phyloP scores from a whole-genome alignment of 2,797 vertebrate species.

The Myotis pilosus region DNA sequence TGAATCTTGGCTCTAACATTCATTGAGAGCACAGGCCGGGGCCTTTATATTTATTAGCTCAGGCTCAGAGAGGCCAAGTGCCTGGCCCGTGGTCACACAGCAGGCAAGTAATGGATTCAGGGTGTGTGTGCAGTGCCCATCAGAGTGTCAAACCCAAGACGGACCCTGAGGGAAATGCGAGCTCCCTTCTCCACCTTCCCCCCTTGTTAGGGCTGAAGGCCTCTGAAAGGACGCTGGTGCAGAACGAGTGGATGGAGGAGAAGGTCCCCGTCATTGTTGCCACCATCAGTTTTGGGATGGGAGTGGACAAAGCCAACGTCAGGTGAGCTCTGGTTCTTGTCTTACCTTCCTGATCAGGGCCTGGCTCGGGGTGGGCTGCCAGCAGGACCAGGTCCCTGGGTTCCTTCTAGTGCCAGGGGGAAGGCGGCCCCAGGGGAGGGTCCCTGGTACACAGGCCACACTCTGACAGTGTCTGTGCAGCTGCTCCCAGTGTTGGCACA shows the following conservation, averaged over 20 bases:
- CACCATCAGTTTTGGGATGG: constrained; percentile 99
- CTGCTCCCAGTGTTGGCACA: neutral
- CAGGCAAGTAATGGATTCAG: neutral
- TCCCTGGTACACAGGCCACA: neutral
- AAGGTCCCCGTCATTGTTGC: constrained; percentile 95
- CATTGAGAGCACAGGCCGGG: neutral
- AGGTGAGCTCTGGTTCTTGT: constrained; percentile 84
- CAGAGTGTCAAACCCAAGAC: neutral
- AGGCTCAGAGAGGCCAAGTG: neutral
- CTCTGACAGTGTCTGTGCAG: neutral
- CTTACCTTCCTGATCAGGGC: neutral
- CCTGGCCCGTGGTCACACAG: neutral
- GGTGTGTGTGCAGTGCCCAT: neutral
- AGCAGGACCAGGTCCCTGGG: neutral
- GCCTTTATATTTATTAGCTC: neutral
- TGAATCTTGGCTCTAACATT: neutral
- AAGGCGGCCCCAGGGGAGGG: neutral
- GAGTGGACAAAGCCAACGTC: constrained; percentile 97
- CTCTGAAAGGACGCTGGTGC: constrained; percentile 89
- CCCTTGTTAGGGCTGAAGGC: constrained; percentile 89
- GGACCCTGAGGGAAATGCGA: neutral
- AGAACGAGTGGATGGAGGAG: constrained; percentile 97
- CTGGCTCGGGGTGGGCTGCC: neutral
- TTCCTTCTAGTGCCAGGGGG: neutral
- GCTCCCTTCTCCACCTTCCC: neutral